Evolutionary conservation across 2,797 vertebrate species (phyloP).

Genomic region (Synaphobranchus kaupii): DNA sequence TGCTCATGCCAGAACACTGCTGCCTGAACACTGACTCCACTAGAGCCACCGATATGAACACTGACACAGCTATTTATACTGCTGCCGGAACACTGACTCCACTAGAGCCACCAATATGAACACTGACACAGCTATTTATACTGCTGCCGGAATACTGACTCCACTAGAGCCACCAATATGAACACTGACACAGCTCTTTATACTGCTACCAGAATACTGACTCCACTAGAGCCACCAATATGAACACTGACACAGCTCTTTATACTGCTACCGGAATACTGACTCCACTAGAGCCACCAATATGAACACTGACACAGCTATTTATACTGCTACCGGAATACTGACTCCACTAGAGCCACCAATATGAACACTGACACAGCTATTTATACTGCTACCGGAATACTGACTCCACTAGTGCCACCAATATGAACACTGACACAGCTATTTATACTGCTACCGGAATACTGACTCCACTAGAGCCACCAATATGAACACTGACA

Average conservation of each 20-base stretch:
- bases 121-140: not conserved
- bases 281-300: not conserved
- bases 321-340: not conserved
- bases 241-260: not conserved
- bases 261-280: not conserved
- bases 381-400: not conserved
- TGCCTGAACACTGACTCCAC: conserved; percentile 13
- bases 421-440: not conserved
- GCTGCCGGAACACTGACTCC: not conserved
- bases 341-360: not conserved
- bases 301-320: not conserved
- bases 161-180: not conserved
- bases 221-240: not conserved
- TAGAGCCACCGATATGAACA: conserved; percentile 21
- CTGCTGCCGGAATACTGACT: not conserved
- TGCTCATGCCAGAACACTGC: not conserved
- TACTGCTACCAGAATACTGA: not conserved
- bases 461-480: not conserved
- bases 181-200: not conserved
- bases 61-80: not conserved
- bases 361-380: not conserved
- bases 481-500: not conserved
- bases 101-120: not conserved
- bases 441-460: too few relatives aligned
- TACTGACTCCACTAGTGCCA: not conserved